These are phyloP conservation scores for Melanotaenia duboulayi DNA, from an alignment of 2,113 vertebrate species.

Conservation along the genomic window DNA sequence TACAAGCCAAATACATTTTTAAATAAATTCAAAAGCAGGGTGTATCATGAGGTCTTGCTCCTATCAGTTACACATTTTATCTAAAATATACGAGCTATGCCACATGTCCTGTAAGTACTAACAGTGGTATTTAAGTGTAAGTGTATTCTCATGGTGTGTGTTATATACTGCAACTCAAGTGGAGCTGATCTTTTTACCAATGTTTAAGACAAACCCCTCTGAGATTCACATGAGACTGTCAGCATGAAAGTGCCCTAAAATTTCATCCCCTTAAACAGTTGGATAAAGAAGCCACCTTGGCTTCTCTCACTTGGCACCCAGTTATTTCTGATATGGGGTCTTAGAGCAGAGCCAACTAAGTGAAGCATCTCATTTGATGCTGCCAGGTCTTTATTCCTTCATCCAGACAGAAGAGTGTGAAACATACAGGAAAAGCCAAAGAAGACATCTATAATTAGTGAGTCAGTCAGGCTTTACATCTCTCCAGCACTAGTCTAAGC, in stretches of 20 bases:
- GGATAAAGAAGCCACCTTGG: slow-evolving; percentile 59
- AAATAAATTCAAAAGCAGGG: too few relatives aligned
- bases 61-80: too few relatives aligned
- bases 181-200: slow-evolving; percentile 21
- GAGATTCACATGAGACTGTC: slow-evolving; percentile 30
- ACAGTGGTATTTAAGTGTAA: too few relatives aligned
- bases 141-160: background rate
- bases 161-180: background rate
- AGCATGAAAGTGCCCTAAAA: slow-evolving; percentile 35
- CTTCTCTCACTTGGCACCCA: slow-evolving; percentile 55
- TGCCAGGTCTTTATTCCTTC: slow-evolving; percentile 57
- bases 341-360: slow-evolving; percentile 54
- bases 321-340: slow-evolving; percentile 51
- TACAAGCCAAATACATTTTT: too few relatives aligned
- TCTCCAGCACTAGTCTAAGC: slow-evolving; percentile 26
- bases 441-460: slow-evolving; percentile 64
- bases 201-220: slow-evolving; percentile 25
- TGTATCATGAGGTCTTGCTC: too few relatives aligned
- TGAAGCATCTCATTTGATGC: slow-evolving; percentile 53
- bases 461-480: slow-evolving; percentile 55
- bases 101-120: background rate
- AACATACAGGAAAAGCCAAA: slow-evolving; percentile 53
- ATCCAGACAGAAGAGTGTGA: slow-evolving; percentile 53
- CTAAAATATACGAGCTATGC: too few relatives aligned
- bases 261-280: slow-evolving; percentile 54